Base-by-base conservation (phyloP, 2,888 invertebrate genomes). In the Drosophila kuntzei region DNA sequence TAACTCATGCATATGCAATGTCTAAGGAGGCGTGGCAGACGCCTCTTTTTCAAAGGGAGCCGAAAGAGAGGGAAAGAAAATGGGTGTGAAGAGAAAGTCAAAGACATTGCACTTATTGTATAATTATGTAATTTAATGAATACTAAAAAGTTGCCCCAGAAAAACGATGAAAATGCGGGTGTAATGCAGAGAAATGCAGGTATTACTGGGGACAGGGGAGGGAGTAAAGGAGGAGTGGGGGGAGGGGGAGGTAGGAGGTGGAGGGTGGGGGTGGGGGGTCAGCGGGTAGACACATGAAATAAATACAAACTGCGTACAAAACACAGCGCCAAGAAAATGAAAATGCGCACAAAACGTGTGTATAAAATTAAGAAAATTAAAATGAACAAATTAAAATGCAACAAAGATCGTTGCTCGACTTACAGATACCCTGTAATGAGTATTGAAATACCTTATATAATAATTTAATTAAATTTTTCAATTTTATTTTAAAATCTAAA, bases 101-200 rank as follows among this genome's bases (percentile, higher is more conserved):
- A 75, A 80, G 75, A 65, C 75, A 79, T 80, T 86, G 82, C 82
- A 86, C 76, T 83, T 83, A 83, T 83, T 87, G 83, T 84, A 84
- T 87, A 84, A 84, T 84, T 84, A 87, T 84, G 81, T 87, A 84
- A 79, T 87, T 84, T 84, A 84, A 84, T 84, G 83, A 84, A 84
- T 84, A 84, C 84, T 84, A 87, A 84, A 87, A 86, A 83, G 83
- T 64, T 82, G 62, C 57, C 37, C 41, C 46, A 44, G 41, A 51
- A 47, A 47, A 43, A 50, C 59, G 37, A 58, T 58, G 51, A 55
- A 47, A 61, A 47, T 41, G 54, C 54, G 49, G 16, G 44, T 34
- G 55, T 20, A 27, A 20, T 29, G 39, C 46, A 14, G 14, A 16
- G 7, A 20, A 54, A 39, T 53, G 25, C 37, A 49, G 20, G 20